These are phyloP conservation scores for Acipenser ruthenus DNA, from an alignment of 2,797 vertebrate species.

Conservation along the genomic window DNA sequence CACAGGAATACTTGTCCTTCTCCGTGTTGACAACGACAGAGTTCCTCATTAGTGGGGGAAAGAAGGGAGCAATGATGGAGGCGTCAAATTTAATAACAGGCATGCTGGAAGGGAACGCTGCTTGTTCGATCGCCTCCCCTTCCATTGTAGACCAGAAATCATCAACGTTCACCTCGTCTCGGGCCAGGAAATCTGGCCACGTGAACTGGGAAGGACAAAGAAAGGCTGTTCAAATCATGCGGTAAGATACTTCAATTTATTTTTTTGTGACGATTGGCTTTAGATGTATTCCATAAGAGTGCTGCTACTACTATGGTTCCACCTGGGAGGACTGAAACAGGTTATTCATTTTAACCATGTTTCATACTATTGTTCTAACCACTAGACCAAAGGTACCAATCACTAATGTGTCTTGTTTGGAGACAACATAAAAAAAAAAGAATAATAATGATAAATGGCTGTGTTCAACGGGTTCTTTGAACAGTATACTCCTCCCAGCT, in stretches of 20 bases:
- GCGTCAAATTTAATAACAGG: constrained; percentile 93
- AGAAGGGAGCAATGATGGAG: constrained; percentile 91
- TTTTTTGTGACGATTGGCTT: too few relatives aligned
- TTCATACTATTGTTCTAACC: too few relatives aligned
- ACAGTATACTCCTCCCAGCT: constrained; percentile 13
- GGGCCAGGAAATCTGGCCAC: constrained; percentile 80
- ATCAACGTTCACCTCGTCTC: constrained; percentile 88
- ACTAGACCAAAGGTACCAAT: too few relatives aligned
- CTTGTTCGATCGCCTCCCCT: constrained; percentile 89
- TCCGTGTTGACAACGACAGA: constrained; percentile 82
- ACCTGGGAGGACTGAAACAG: too few relatives aligned
- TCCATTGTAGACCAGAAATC: constrained; percentile 98
- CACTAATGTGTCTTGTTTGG: not conserved
- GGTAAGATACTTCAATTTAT: too few relatives aligned
- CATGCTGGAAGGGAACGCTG: constrained; percentile 80
- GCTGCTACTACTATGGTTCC: too few relatives aligned
- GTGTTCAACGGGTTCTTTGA: not conserved
- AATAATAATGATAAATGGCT: not conserved
- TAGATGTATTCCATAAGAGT: too few relatives aligned
- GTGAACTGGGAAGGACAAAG: constrained; percentile 70
- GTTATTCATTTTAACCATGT: too few relatives aligned
- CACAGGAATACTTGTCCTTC: constrained; percentile 74
- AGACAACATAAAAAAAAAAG: not conserved
- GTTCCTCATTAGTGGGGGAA: constrained; percentile 88
- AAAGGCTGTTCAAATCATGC: not conserved